A percentile compares a stretch with the other conserved stretches of the same genome.
phyloP scores from a whole-genome alignment of 2,888 invertebrate species.

The Ectemnius cavifrons region DNA sequence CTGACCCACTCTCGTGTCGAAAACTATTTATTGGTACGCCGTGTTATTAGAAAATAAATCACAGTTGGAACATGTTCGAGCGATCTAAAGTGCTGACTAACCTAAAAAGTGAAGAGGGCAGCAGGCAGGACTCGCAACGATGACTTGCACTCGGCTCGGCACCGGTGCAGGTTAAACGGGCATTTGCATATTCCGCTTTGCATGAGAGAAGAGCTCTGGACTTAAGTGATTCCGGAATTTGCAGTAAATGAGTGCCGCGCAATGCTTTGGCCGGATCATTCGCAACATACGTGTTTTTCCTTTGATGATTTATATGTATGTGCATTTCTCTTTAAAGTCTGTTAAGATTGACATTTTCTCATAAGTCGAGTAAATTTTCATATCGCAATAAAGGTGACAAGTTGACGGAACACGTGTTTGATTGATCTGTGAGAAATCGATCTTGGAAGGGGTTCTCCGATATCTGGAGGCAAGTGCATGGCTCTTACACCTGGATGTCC shows the following conservation, averaged over 20 bases:
- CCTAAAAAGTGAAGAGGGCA: not conserved
- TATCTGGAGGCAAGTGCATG: not conserved
- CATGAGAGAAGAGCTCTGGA: not conserved
- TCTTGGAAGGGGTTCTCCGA: not conserved
- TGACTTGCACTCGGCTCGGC: not conserved
- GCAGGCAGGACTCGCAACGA: not conserved
- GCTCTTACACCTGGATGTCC: not conserved
- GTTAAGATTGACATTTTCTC: too few relatives aligned
- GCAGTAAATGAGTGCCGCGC: not conserved
- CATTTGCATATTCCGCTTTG: slow-evolving; percentile 5
- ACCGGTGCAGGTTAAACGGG: not conserved
- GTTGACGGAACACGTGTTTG: not conserved
- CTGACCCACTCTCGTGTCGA: too few relatives aligned
- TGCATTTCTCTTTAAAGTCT: not conserved
- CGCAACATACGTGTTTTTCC: not conserved
- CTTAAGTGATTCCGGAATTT: not conserved
- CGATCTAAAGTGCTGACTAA: not conserved
- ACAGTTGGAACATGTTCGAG: not conserved
- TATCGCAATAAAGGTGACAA: too few relatives aligned
- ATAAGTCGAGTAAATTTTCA: too few relatives aligned
- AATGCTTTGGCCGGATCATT: not conserved
- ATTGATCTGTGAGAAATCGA: not conserved
- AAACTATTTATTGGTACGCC: too few relatives aligned
- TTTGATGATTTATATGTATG: not conserved
- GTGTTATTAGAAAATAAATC: not conserved